Base-by-base conservation (phyloP, 2,888 invertebrate species). In the Scaptomyza caliginosa region DNA sequence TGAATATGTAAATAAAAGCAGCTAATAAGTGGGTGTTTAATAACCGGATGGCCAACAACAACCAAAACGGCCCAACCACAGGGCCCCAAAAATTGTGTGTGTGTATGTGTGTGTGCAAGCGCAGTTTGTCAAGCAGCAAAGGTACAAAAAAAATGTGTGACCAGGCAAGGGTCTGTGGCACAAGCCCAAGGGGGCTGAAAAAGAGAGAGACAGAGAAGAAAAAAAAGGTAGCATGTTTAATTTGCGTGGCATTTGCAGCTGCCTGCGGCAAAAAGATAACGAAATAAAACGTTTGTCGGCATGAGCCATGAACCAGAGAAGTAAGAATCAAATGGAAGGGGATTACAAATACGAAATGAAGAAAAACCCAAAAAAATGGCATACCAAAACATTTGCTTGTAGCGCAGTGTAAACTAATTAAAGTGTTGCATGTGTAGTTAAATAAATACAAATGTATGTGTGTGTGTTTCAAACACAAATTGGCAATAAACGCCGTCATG, bases 11-110 rank as follows among this genome's bases (percentile, higher is more conserved):
- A 88, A 89, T 88, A 87, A 89, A 82, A 89, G 87, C 79, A 88
- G 86, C 88, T 89, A 89, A 89, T 89, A 89, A 89, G 89, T 90
- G 89, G 87, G 89, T 89, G 89, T 89, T 89, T 90, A 89, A 88
- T 88, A 89, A 89, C 88, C 81, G 79, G 79, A 84, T 79, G 68
- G 59, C 60, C 72, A 67, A 46, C 63, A 63, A 42, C 42, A 28
- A 17, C 43, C 45, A 39, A 45, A 45, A 36, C 52, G 38, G 55
- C 55, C 56, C 58, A 59, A 39, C 39, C 21, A 30, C 40, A 13
- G 64, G 28, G n/a, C 19, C 62, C 74, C 34, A 72, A 72, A 74
- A 34, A 3, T 16, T 34, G 8, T 34, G 34, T 26, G 10, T 26
- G 10, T 30, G 49, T 48, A 51, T 59, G 52, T 56, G 62, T 30